Evolutionary conservation across 2,888 invertebrate species (phyloP).

Genomic region (Dasysyrphus albostriatus): DNA sequence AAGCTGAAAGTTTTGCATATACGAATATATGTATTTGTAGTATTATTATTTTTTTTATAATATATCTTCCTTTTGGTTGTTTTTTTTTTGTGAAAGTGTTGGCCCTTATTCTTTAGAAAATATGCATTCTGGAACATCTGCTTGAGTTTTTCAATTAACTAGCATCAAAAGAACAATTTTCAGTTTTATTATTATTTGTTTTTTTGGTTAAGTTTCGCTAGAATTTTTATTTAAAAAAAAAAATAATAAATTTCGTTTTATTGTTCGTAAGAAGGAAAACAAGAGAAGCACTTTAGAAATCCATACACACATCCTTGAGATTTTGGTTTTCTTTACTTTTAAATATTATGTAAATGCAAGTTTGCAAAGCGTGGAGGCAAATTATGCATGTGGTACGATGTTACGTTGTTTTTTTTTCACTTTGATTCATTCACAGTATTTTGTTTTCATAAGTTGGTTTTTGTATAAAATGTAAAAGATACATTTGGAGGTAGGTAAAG

Average conservation of each 20-base stretch:
- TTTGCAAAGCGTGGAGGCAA: too few species aligned
- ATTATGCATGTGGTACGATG: too few species aligned
- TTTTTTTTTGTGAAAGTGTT: constrained; percentile 22
- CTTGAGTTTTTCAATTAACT: constrained; percentile 75
- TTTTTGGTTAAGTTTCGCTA: not conserved
- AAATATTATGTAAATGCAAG: too few species aligned
- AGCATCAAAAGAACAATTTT: constrained; percentile 72
- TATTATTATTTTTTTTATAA: not conserved
- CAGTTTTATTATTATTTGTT: constrained; percentile 44
- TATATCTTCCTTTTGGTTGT: not conserved
- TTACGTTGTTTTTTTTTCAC: too few species aligned
- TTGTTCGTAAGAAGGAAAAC: not conserved
- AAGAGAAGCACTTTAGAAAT: constrained; percentile 14
- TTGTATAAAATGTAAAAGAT: too few species aligned
- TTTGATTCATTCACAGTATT: too few species aligned
- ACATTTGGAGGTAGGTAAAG: too few species aligned
- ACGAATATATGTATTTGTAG: not conserved
- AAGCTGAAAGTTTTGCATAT: constrained; percentile 1
- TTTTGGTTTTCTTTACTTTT: not conserved
- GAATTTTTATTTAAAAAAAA: constrained; percentile 5
- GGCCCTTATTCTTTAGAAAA: constrained; percentile 26
- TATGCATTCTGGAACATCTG: constrained; percentile 55
- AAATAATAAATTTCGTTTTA: not conserved
- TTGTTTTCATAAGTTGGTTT: too few species aligned
- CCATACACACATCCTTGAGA: constrained; percentile 1